Conservation (phyloP, 2,797 vertebrate genomes). For the Amazona finschi region DNA sequence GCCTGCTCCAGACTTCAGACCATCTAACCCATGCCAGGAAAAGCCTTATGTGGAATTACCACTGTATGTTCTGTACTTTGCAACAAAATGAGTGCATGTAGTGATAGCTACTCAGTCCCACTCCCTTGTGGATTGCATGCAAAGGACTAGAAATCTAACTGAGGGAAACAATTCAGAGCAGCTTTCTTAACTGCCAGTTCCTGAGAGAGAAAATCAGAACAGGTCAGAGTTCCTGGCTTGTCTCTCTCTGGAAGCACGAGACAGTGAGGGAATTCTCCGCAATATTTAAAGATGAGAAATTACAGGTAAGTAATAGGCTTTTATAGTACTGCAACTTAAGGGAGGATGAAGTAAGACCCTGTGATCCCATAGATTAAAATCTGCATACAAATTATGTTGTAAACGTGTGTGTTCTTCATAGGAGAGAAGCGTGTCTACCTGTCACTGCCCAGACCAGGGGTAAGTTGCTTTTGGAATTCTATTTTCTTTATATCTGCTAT, state of each 20-base stretch:
- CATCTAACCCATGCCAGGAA: neutral
- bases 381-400: constrained; percentile 25
- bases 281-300: neutral
- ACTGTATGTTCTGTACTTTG: neutral
- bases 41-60: neutral
- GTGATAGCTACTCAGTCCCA: neutral
- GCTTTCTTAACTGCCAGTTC: neutral
- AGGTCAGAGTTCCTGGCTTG: neutral
- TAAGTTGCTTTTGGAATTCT: constrained; percentile 76
- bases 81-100: neutral
- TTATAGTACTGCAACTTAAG: neutral
- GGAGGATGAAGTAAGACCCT: neutral
- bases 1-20: neutral
- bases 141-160: neutral
- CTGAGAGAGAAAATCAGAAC: neutral
- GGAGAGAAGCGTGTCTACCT: constrained; percentile 95
- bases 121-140: neutral
- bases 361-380: neutral
- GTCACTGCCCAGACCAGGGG: constrained; percentile 93
- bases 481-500: neutral
- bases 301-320: constrained; percentile 40
- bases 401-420: constrained; percentile 76
- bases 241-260: neutral
- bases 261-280: neutral
- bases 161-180: neutral